Base-by-base conservation (phyloP, 2,888 invertebrate species). In the Leptodirus hochenwartii region DNA sequence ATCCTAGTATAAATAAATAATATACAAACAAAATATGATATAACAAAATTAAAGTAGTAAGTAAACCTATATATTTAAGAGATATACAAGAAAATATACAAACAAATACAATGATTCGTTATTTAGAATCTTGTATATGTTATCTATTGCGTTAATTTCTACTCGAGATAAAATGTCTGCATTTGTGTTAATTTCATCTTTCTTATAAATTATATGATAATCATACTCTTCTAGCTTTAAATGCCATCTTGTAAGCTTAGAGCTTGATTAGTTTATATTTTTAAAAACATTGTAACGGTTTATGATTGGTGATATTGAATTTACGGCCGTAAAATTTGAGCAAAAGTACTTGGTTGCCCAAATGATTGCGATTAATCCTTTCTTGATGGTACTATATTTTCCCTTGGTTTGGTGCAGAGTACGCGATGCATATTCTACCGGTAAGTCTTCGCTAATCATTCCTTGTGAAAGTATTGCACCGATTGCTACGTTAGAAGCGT, bases 221-320 rank as follows among this genome's bases (percentile, higher is more conserved):
- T 47, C 41, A 29, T 42, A 50, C 33, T 51, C 47, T 17, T 44
- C 39, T 2, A 52, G 27, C 30, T 34, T 31, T 4, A 49, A 23
- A 22, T 44, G 28, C 47, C 49, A 52, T 23, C 47, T 29, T 4
- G 43, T 34, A 17, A 53, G 30, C 27, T 43, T 28, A 0, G 41
- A 41, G 6, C 34, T 36, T 1, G 47, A 47, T 4, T 50, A n/a
- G 44, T 35, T 46, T 50, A 1, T 39, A 15, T 24, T 31, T 43
- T 15, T 43, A 39, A 11, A 51, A 32, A 44, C 46, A 50, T 5
- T 29, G 34, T 11, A 50, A 29, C 1, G 47, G 46, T 33, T 38
- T 30, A 30, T 52, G 51, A 33, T 51, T 48, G 0, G 42, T 51
- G 4, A 44, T 41, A 9, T 15, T 37, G 27, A 51, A 51, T 33